These are phyloP conservation scores for Erebia aethiops DNA, from an alignment of 2,888 invertebrate species.

Conservation along the genomic window DNA sequence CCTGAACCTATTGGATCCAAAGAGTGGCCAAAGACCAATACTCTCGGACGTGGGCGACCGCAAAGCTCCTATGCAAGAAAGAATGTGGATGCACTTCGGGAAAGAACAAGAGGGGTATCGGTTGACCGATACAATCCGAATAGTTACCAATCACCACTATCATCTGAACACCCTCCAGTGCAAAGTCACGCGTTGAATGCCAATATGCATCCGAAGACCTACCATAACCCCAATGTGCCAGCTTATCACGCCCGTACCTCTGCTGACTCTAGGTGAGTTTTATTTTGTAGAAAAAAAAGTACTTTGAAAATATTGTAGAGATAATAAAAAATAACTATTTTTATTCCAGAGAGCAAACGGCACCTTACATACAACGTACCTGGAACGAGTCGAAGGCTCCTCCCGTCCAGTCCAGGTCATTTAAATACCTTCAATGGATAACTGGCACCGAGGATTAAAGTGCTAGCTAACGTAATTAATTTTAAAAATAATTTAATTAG, in stretches of 20 bases:
- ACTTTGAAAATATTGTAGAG: background rate
- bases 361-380: constrained; percentile 62
- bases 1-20: constrained; percentile 69
- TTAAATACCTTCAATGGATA: constrained; percentile 81
- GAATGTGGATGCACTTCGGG: constrained; percentile 57
- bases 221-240: constrained; percentile 76
- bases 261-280: constrained; percentile 73
- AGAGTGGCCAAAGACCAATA: constrained; percentile 72
- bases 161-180: constrained; percentile 71
- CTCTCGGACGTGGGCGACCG: constrained; percentile 72
- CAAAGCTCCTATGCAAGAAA: constrained; percentile 63
- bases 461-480: constrained; percentile 24
- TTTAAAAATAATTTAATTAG: constrained; percentile 27
- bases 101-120: constrained; percentile 71
- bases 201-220: constrained; percentile 58
- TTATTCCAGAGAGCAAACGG: constrained; percentile 74
- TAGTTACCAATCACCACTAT: constrained; percentile 68
- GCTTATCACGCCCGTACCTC: constrained; percentile 77
- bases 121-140: constrained; percentile 77
- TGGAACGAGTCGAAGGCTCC: constrained; percentile 66
- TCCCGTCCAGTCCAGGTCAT: constrained; percentile 79
- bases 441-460: constrained; percentile 78
- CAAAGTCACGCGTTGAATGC: constrained; percentile 76
- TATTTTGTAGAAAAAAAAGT: background rate
- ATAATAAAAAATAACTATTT: constrained; percentile 16